phyloP scores from a whole-genome alignment of 2,888 invertebrate species.

The Drosophila greeni region DNA sequence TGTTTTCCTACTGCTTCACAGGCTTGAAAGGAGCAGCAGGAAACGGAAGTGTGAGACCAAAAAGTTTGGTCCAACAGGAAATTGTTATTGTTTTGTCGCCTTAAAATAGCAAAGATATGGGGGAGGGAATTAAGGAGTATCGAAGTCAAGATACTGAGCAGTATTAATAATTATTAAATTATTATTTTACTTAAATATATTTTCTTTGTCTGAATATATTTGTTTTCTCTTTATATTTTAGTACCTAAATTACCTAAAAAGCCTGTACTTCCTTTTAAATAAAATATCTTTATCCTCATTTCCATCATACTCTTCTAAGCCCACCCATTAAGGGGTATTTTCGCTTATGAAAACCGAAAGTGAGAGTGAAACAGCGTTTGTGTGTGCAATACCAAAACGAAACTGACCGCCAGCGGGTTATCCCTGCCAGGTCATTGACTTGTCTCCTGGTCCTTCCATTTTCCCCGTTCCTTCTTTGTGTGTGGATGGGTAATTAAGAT shows the following conservation, averaged over 20 bases:
- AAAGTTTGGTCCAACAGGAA: constrained; percentile 58
- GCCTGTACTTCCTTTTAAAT: no score
- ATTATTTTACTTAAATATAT: neutral
- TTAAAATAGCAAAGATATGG: constrained; percentile 34
- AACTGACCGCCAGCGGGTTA: constrained; percentile 29
- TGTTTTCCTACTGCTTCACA: constrained; percentile 48
- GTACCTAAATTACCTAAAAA: neutral
- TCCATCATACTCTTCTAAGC: neutral
- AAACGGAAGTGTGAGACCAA: constrained; percentile 44
- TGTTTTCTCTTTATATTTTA: no score
- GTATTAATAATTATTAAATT: neutral
- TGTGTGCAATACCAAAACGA: constrained; percentile 47
- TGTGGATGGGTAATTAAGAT: constrained; percentile 61
- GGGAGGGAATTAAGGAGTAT: neutral
- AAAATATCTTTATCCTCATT: neutral
- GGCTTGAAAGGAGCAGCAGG: constrained; percentile 8
- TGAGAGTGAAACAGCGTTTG: constrained; percentile 33
- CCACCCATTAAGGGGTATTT: neutral
- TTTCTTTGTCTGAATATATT: neutral
- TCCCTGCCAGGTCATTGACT: constrained; percentile 35
- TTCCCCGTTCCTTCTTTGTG: neutral
- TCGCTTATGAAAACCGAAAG: constrained; percentile 5
- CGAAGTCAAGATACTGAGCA: neutral
- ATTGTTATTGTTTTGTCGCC: constrained; percentile 64
- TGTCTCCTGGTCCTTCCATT: constrained; percentile 17